Base-by-base conservation (phyloP, 2,888 invertebrate genomes). In the Leucophenga maculata region DNA sequence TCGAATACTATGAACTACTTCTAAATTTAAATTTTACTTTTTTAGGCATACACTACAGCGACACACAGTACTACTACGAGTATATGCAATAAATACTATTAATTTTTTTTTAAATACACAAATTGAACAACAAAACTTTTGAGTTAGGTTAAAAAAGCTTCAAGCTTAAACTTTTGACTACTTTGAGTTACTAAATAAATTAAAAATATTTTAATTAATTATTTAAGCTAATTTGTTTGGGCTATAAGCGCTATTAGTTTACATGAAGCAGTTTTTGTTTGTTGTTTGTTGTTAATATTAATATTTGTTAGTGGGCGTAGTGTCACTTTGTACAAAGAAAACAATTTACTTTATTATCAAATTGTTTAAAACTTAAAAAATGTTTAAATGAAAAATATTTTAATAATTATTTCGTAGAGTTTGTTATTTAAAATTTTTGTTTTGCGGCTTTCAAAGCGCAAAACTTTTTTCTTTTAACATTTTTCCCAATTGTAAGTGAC, bases 401-500 rank as follows among this genome's bases (percentile, higher is more conserved):
- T 44, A 67, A 46, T 67, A 55, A 66, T 46, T 20, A 68, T 70
- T 68, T 71, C 69, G 57, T 70, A 65, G 54, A 55, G 55, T 75
- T 78, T 70, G 74, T 75, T n/a, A 72, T 67, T 59, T 60, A 60
- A n/a, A n/a, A 57, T 67, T 62, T 72, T 46, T 67, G 69, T 69
- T 65, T 70, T 66, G 31, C 60, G 72, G 62, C 68, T 74, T 77
- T 74, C 69, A 78, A 69, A 46, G 69, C 39, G 69, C 65, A 64
- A 64, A 55, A 72, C 72, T 71, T 74, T 73, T 74, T 74, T 74
- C 55, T 18, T 60, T 48, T 82, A 86, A 87, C 86, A 87, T 87
- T 87, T 85, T 87, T 87, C 87, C 87, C 87, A 87, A 87, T 87
- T 87, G 80, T 85, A 77, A 84, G 86, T 87, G 87, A 87, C 87